phyloP scores from a whole-genome alignment of 2,888 invertebrate species.

The Stenichneumon culpator region DNA sequence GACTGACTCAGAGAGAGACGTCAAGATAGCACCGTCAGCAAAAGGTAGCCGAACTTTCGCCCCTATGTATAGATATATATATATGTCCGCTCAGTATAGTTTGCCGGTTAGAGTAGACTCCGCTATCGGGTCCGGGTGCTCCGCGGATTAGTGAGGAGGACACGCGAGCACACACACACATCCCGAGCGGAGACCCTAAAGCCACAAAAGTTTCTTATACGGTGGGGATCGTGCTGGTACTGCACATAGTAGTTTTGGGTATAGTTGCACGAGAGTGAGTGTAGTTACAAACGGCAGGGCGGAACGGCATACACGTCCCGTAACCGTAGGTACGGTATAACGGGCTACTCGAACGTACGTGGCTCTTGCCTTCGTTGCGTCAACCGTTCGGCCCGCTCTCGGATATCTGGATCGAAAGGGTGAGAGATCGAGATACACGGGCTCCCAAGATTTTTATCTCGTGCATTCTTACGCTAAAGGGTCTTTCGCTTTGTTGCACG shows the following conservation, averaged over 20 bases:
- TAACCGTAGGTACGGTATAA: constrained; percentile 2
- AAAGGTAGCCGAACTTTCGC: constrained; percentile 63
- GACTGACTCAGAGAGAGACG: constrained; percentile 64
- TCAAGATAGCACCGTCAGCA: constrained; percentile 69
- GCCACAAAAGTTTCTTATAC: constrained; percentile 34
- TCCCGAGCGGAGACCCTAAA: constrained; percentile 10
- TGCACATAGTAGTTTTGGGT: constrained; percentile 4
- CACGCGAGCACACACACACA: constrained; percentile 7
- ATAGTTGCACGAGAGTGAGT: not conserved
- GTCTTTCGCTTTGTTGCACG: constrained; percentile 66
- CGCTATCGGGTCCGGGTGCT: constrained; percentile 55
- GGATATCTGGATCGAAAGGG: constrained; percentile 49
- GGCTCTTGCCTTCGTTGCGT: constrained; percentile 32
- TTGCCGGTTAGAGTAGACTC: constrained; percentile 34
- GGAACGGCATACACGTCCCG: not conserved
- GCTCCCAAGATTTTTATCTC: constrained; percentile 76
- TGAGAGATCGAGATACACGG: constrained; percentile 47
- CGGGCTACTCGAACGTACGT: constrained; percentile 4
- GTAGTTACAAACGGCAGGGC: not conserved
- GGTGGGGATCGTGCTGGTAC: constrained; percentile 4
- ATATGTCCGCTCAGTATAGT: not conserved
- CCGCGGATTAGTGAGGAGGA: constrained; percentile 39
- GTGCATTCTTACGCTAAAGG: constrained; percentile 76
- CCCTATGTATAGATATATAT: constrained; percentile 38
- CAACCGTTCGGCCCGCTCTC: constrained; percentile 60